A percentile compares a stretch with the other conserved stretches of the same genome.
Evolutionary conservation across 2,888 invertebrate genomes (phyloP).

Genomic region (Philopedon plagiatum): DNA sequence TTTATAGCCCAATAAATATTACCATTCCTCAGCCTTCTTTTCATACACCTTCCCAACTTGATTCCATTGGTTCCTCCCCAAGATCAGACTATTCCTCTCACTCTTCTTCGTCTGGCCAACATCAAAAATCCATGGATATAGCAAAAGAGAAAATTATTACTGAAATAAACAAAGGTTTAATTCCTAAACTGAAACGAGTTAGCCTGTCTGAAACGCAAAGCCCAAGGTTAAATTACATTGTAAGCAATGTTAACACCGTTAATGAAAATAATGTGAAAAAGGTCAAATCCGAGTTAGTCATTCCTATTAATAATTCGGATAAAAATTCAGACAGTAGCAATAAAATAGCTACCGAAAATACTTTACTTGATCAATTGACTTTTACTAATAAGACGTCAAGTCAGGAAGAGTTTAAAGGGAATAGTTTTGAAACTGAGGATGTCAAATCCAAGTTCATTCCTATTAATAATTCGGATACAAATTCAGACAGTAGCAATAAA

Average conservation of each 20-base stretch:
- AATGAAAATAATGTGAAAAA: slow-evolving; percentile 50
- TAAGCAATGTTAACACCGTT: slow-evolving; percentile 52
- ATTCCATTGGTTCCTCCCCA: slow-evolving; percentile 61
- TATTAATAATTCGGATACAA: slow-evolving; percentile 31
- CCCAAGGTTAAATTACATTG: slow-evolving; percentile 54
- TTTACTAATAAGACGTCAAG: slow-evolving; percentile 54
- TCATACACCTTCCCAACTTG: slow-evolving; percentile 56
- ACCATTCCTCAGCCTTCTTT: slow-evolving; percentile 58
- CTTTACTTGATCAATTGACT: slow-evolving; percentile 57
- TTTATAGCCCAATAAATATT: slow-evolving; percentile 58
- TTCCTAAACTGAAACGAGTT: slow-evolving; percentile 55
- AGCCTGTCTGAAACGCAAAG: slow-evolving; percentile 54
- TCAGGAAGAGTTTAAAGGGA: slow-evolving; percentile 35
- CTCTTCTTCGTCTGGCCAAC: slow-evolving; percentile 56
- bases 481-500: slow-evolving; percentile 4
- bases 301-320: slow-evolving; percentile 48
- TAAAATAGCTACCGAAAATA: slow-evolving; percentile 26
- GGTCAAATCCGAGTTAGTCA: slow-evolving; percentile 54
- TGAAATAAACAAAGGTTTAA: slow-evolving; percentile 53
- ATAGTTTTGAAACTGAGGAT: slow-evolving; percentile 17
- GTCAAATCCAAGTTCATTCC: slow-evolving; percentile 50
- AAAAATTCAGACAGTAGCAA: not conserved
- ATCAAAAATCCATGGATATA: slow-evolving; percentile 46
- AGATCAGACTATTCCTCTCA: slow-evolving; percentile 60
- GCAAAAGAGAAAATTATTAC: slow-evolving; percentile 57